Conservation (phyloP, 2,113 vertebrate species). For the Hypanus sabinus region DNA sequence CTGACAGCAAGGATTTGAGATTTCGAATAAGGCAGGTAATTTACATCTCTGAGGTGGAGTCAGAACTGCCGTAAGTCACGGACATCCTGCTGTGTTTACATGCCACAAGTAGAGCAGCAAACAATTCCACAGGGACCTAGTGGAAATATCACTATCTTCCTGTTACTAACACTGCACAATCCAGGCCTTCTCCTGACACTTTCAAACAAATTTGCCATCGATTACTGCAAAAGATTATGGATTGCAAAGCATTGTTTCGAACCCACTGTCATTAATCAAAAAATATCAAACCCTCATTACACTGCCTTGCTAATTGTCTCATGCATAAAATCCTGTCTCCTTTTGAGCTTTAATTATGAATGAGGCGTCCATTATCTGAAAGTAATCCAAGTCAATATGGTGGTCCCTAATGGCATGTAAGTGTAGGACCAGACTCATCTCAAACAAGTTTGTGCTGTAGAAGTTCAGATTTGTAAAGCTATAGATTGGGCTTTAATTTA, state of each 20-base stretch:
- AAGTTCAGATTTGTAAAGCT: not conserved
- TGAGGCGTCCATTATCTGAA: slow-evolving; percentile 15
- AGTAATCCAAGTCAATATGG: not conserved
- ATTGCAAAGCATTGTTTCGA: not conserved
- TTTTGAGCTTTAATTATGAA: slow-evolving; percentile 27
- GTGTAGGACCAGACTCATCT: not conserved
- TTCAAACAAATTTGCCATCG: not conserved
- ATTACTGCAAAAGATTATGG: slow-evolving; percentile 20
- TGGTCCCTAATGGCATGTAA: not conserved
- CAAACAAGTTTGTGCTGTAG: not conserved
- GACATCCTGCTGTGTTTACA: not conserved
- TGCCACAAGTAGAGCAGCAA: not conserved
- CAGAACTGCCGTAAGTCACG: not conserved
- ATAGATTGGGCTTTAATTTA: not conserved
- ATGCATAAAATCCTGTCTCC: slow-evolving; percentile 24
- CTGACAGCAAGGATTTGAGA: not conserved
- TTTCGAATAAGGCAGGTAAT: not conserved
- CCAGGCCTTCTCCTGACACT: not conserved
- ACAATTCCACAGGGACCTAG: not conserved
- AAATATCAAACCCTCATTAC: slow-evolving; percentile 34
- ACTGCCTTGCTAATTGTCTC: slow-evolving; percentile 19
- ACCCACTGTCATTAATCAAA: not conserved
- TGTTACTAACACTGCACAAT: not conserved
- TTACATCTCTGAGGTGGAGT: not conserved
- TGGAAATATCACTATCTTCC: not conserved